phyloP scores from a whole-genome alignment of 2,888 invertebrate species.

The Oxystoma pomonae region DNA sequence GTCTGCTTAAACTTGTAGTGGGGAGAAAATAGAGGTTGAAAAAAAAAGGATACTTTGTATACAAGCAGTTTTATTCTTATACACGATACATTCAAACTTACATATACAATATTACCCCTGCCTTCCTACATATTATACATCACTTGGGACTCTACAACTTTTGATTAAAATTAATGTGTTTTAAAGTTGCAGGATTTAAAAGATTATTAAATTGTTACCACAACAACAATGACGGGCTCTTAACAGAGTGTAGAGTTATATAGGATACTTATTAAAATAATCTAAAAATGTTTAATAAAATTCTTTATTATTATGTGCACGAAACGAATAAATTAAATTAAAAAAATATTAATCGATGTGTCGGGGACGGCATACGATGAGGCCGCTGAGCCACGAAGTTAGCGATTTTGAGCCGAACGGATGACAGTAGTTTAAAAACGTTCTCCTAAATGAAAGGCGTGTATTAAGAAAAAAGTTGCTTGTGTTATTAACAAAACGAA shows the following conservation, averaged over 20 bases:
- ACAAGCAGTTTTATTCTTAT: conserved; percentile 46
- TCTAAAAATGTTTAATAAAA: conserved; percentile 14
- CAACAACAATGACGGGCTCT: not conserved
- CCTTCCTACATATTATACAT: conserved; percentile 23
- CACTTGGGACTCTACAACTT: not conserved
- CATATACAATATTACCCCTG: conserved; percentile 40
- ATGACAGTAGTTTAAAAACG: too few species aligned
- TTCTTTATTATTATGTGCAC: conserved; percentile 38
- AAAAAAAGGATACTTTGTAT: conserved; percentile 23
- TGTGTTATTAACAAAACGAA: too few species aligned
- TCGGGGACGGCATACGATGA: not conserved
- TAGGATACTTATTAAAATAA: not conserved
- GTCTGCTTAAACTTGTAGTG: too few species aligned
- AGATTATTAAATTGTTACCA: not conserved
- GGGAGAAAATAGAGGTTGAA: too few species aligned
- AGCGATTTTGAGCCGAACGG: not conserved
- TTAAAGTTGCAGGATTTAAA: not conserved
- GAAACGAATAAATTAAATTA: conserved; percentile 40
- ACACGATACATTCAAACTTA: conserved; percentile 48
- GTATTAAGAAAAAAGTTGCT: too few species aligned
- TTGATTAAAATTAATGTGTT: not conserved
- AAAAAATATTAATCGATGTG: conserved; percentile 29
- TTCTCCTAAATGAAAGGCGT: too few species aligned
- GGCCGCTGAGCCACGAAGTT: not conserved
- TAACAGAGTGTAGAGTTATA: not conserved